Conservation (phyloP, 2,113 vertebrate species). For the Triplophysa dalaica region DNA sequence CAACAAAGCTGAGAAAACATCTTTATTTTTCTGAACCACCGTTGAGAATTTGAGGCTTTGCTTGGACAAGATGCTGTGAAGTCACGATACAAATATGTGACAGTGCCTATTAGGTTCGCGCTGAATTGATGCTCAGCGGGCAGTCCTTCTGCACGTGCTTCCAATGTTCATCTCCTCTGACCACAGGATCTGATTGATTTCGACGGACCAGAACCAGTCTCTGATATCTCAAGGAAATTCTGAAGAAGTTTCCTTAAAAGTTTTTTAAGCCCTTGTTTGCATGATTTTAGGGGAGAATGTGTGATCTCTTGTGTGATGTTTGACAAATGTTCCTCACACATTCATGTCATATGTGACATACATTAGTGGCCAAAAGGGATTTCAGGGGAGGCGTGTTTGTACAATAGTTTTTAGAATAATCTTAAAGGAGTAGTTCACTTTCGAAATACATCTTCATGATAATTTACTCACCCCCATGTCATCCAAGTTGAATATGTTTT, state of each 20-base stretch:
- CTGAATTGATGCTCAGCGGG: slow-evolving; percentile 3
- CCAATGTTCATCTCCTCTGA: slow-evolving; percentile 9
- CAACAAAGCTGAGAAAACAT: neutral
- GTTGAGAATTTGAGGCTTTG: neutral
- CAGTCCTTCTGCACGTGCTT: neutral
- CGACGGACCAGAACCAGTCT: neutral
- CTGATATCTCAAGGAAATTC: neutral
- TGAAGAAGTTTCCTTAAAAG: neutral
- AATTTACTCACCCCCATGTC: too few species aligned
- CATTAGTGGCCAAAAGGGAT: too few species aligned
- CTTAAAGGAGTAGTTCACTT: too few species aligned
- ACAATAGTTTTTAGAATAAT: too few species aligned
- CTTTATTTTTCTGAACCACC: neutral
- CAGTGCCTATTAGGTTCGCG: neutral
- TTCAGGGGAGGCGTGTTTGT: too few species aligned
- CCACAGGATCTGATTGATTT: neutral
- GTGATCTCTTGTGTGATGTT: neutral
- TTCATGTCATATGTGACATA: too few species aligned
- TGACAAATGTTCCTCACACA: too few species aligned
- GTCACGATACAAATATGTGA: neutral
- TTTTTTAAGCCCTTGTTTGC: neutral
- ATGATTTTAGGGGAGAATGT: neutral
- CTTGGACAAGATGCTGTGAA: neutral
- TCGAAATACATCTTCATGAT: too few species aligned
- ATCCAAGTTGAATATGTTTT: too few species aligned